Evolutionary conservation across 2,113 vertebrate species (phyloP), one percentile per base, ranked within the genome.

Genomic region (Phalacrocorax carbo): DNA sequence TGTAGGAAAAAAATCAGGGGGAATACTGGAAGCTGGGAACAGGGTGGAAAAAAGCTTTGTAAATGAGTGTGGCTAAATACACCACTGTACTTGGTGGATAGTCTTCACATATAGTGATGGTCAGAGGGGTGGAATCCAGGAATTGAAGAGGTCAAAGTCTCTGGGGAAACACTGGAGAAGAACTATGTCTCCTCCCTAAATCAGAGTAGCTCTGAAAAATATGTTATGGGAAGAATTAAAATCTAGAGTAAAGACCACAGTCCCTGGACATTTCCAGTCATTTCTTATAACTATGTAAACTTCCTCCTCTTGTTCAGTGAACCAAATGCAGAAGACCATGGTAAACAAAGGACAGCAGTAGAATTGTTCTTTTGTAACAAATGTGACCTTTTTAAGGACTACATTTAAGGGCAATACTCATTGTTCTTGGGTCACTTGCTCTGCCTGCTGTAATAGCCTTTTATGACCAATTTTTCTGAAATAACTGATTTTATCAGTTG

Each of bases 171-270:
- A 68, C 10, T 93, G 70, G 42, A 94, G 73, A 62, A 70, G 87
- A 92, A 80, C 44, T 90, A 26, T 89, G 66, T 73, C 84, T 93
- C 54, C 38, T 93, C 54, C 81, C 26, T 42, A 86, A 65, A 70
- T 75, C 75, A 88, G 46, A 86, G 88, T 95, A 83, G 68, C 78
- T 83, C 88, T 94, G 82, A 88, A 93, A 95, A 95, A 80, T 88
- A 82, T 54, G 58, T 72, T 93, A 70, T 77, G 82, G 64, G 71
- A 97, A 93, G 78, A 95, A 86, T 38, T 51, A 83, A 73, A 65
- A 92, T 81, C 76, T 60, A 29, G 70, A 86, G 62, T 69, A 61
- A 96, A 96, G 68, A 82, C 49, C 68, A 58, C 51, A 88, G 58
- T 77, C 90, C 75, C 46, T 62, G 64, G 38, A 68, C 30, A 65